Base-by-base conservation (phyloP, 2,888 invertebrate species). In the Agrenia bidenticulata region DNA sequence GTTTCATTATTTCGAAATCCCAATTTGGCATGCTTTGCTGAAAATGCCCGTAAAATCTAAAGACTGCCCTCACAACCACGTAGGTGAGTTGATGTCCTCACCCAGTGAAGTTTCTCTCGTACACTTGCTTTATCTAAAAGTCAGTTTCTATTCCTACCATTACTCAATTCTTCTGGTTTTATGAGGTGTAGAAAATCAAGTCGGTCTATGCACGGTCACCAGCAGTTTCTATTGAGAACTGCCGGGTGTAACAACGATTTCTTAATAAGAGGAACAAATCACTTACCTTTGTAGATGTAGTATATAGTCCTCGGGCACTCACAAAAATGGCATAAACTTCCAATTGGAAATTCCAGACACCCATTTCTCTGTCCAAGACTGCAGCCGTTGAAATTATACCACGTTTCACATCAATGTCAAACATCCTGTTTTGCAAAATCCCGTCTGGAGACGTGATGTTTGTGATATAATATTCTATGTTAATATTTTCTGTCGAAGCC, bases 401-500 rank as follows among this genome's bases (percentile, higher is more conserved):
- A 78, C 90, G 83, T 75, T 89, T 89, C 23, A 90, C 86, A 82
- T 96, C 94, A 78, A 97, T 89, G 79, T 92, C 92, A 80, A 97
- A 97, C 77, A 93, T 84, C 78, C 92, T 86, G 82, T 93, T 92
- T 79, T 91, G 90, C 82, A 90, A 89, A 75, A 83, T 84, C 69
- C 88, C 88, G 73, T 80, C 82, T 79, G 86, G 86, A 65, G 77
- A 81, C 13, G 81, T 82, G 70, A 84, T 81, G 72, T 81, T 81
- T 77, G 92, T 92, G 80, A 95, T 89, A 82, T 92, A 94, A 83
- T 92, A 95, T 81, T 93, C 92, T 80, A 94, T 85, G 77, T 87
- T 85, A 17, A 69, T 56, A 63, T 73, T 65, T 49, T 64, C 63
- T 32, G 61, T 85, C 85, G 62, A 81, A 83, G 37, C 78, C 75